Conservation (phyloP, 1,140 invertebrate species). For the Luehdorfia chinensis region DNA sequence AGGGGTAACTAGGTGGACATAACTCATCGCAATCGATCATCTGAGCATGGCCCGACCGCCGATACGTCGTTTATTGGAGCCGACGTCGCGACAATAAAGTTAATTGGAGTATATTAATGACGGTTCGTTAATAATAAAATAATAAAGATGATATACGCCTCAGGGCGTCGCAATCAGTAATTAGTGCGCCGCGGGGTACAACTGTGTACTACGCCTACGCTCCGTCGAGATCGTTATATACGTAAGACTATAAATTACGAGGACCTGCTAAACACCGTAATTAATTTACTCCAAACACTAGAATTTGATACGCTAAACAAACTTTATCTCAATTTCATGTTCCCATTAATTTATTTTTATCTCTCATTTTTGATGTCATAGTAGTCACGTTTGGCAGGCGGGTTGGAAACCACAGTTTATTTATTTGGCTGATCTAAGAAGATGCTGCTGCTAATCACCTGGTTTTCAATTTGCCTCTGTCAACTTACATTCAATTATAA, state of each 20-base stretch:
- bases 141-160: conserved; percentile 61
- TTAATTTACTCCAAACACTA: conserved; percentile 9
- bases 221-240: conserved; percentile 9
- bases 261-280: conserved; percentile 6
- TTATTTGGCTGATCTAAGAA: too few relatives aligned
- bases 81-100: conserved; percentile 68
- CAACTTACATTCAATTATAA: too few relatives aligned
- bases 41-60: conserved; percentile 43
- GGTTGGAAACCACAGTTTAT: too few relatives aligned
- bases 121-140: conserved; percentile 68
- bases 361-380: too few relatives aligned
- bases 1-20: conserved; percentile 72
- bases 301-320: background rate
- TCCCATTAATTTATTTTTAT: too few relatives aligned
- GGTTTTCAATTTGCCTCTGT: too few relatives aligned
- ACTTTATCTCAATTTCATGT: too few relatives aligned
- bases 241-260: conserved; percentile 1
- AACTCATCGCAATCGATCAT: conserved; percentile 67
- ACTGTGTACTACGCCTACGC: background rate
- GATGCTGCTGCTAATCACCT: too few relatives aligned
- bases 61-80: conserved; percentile 64
- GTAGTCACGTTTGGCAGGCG: too few relatives aligned
- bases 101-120: conserved; percentile 73
- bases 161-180: conserved; percentile 47
- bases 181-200: conserved; percentile 50